Evolutionary conservation across 2,888 invertebrate species (phyloP).

Genomic region (Thera britannica): DNA sequence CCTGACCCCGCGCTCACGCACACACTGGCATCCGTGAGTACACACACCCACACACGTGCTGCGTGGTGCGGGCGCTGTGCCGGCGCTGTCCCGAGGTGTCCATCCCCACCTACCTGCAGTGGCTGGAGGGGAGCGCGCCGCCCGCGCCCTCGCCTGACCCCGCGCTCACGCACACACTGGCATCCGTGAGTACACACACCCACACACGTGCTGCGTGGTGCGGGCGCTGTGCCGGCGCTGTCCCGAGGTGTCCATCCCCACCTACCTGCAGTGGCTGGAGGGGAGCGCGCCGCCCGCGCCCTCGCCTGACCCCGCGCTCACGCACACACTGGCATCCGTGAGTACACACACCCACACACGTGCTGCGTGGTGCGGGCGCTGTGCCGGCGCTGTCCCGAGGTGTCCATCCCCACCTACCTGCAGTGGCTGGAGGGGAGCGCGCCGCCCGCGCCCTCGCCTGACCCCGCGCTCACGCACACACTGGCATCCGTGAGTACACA

Average conservation of each 20-base stretch:
- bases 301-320: conserved; percentile 77
- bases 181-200: conserved; percentile 85
- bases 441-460: conserved; percentile 71
- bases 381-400: conserved; percentile 86
- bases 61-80: conserved; percentile 65
- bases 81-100: conserved; percentile 85
- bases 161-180: conserved; percentile 89
- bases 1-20: conserved; percentile 85
- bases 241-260: conserved; percentile 86
- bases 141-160: conserved; percentile 73
- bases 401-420: conserved; percentile 87
- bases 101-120: conserved; percentile 88
- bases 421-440: conserved; percentile 88
- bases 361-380: no score
- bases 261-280: conserved; percentile 90
- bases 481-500: conserved; percentile 88
- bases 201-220: background rate
- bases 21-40: conserved; percentile 90
- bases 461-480: conserved; percentile 87
- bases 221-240: conserved; percentile 81
- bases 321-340: conserved; percentile 93
- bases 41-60: background rate
- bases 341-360: conserved; percentile 15
- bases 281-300: conserved; percentile 76
- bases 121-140: conserved; percentile 86